phyloP scores from a whole-genome alignment of 2,113 vertebrate species.

The Spea multiplicata region DNA sequence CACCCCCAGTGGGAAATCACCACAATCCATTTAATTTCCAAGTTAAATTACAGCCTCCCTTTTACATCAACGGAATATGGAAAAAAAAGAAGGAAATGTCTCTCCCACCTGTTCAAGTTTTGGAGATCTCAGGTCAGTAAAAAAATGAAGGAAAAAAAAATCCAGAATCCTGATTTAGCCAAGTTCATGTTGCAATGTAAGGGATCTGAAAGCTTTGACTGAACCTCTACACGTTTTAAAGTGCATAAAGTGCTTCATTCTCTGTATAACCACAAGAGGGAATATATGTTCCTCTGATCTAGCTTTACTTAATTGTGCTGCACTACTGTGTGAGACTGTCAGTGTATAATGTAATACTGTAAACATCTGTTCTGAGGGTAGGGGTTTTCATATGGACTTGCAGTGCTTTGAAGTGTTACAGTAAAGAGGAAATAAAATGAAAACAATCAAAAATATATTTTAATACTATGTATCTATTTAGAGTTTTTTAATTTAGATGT shows the following conservation, averaged over 20 bases:
- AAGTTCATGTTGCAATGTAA: background rate
- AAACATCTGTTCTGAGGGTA: too few species aligned
- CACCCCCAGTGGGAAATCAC: slow-evolving; percentile 55
- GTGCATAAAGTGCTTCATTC: background rate
- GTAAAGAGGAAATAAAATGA: too few species aligned
- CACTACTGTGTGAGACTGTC: too few species aligned
- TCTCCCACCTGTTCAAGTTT: background rate
- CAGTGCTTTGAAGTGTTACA: too few species aligned
- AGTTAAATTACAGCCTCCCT: slow-evolving; percentile 35
- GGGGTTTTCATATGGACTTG: too few species aligned
- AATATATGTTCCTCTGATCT: too few species aligned
- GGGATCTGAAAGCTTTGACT: background rate
- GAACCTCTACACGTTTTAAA: too few species aligned
- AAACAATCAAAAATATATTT: too few species aligned
- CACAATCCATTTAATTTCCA: slow-evolving; percentile 47
- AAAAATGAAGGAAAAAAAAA: background rate
- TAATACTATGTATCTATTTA: too few species aligned
- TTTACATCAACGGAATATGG: background rate
- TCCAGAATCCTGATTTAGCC: background rate
- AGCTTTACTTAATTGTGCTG: too few species aligned
- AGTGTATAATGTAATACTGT: too few species aligned
- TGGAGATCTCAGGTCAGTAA: slow-evolving; percentile 4
- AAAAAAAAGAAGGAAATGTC: background rate
- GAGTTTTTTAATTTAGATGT: too few species aligned
- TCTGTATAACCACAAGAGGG: slow-evolving; percentile 1